Evolutionary conservation across 2,113 vertebrate genomes (phyloP).

Genomic region (Eulacestoma nigropectus): DNA sequence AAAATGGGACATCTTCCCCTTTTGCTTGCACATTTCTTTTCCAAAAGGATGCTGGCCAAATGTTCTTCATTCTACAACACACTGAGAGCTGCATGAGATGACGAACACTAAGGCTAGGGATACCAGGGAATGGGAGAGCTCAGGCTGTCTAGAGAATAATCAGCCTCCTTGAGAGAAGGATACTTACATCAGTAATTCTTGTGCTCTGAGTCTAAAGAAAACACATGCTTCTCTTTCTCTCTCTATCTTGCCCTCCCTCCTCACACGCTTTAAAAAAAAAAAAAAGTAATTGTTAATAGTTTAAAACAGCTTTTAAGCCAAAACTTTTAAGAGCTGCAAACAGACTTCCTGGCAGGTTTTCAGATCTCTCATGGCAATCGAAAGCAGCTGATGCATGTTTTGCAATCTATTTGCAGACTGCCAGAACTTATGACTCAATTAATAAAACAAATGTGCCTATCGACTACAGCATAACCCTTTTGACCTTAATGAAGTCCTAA

Average conservation of each 20-base stretch:
- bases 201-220: constrained; percentile 14
- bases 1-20: not conserved
- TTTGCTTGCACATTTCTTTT: not conserved
- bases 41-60: not conserved
- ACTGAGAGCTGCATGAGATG: not conserved
- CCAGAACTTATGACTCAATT: constrained; percentile 73
- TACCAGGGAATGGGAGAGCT: not conserved
- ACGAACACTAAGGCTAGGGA: not conserved
- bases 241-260: not conserved
- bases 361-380: constrained; percentile 66
- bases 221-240: not conserved
- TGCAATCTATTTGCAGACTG: constrained; percentile 52
- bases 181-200: not conserved
- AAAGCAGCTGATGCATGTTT: constrained; percentile 76
- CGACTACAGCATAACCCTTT: constrained; percentile 55
- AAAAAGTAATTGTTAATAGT: constrained; percentile 56
- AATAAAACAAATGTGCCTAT: constrained; percentile 71
- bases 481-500: constrained; percentile 68
- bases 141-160: not conserved
- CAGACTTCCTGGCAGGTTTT: constrained; percentile 70
- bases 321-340: constrained; percentile 73
- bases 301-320: constrained; percentile 66
- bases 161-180: not conserved
- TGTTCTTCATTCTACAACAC: not conserved
- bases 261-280: not conserved